These are phyloP conservation scores for Phainopepla nitens DNA, from an alignment of 2,113 vertebrate species.

Conservation along the genomic window DNA sequence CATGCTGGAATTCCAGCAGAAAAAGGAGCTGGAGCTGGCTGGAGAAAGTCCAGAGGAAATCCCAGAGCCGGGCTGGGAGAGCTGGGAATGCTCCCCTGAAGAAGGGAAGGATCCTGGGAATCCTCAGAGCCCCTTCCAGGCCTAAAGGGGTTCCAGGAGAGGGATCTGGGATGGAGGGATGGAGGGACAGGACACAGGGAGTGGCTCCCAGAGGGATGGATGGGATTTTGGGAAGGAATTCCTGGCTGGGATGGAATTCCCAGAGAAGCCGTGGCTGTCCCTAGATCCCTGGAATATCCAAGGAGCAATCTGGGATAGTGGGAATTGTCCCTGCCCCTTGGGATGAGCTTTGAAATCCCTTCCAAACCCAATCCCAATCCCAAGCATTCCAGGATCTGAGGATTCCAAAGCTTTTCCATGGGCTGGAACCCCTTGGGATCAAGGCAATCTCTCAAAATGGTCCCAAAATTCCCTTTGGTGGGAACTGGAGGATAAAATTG, in stretches of 20 bases:
- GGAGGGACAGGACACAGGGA: not conserved
- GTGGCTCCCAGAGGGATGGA: not conserved
- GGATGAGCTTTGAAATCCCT: not conserved
- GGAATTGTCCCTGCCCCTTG: not conserved
- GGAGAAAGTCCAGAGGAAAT: not conserved
- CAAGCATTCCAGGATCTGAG: accelerated
- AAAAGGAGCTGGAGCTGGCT: not conserved
- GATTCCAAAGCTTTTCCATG: not conserved
- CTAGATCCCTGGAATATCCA: not conserved
- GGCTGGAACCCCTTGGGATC: accelerated
- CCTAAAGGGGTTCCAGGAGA: not conserved
- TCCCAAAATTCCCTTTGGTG: too few species aligned
- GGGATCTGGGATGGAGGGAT: not conserved
- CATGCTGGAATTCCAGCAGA: not conserved
- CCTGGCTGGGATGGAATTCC: not conserved
- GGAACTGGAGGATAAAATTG: too few species aligned
- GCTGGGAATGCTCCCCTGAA: not conserved
- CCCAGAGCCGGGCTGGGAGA: not conserved
- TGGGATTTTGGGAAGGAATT: not conserved
- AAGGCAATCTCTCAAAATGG: accelerated
- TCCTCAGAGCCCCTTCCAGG: not conserved
- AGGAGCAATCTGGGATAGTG: not conserved
- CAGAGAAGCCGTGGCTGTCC: not conserved
- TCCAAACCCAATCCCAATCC: not conserved
- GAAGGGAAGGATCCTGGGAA: not conserved